A percentile compares a stretch with the other conserved stretches of the same genome.
Evolutionary conservation across 2,888 invertebrate species (phyloP).

Genomic region (Dichetophora obliterata): DNA sequence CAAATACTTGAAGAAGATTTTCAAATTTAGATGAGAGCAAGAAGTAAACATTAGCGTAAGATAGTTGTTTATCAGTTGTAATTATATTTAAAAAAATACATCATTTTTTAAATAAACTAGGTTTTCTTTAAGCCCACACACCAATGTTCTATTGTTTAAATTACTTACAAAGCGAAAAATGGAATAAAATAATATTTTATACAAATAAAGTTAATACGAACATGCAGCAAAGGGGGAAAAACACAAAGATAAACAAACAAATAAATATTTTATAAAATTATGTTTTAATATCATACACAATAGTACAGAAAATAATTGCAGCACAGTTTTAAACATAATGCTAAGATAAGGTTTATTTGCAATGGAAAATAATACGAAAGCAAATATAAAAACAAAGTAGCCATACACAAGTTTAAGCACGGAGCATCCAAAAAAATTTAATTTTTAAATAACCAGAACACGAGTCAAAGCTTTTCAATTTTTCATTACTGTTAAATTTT

Average conservation of each 20-base stretch:
- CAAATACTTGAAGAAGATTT: background rate
- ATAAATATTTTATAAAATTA: background rate
- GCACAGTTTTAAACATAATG: background rate
- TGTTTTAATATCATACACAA: slow-evolving; percentile 15
- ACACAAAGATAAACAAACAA: background rate
- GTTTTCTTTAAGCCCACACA: slow-evolving; percentile 28
- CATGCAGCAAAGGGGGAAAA: background rate
- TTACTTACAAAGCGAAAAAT: slow-evolving; percentile 4
- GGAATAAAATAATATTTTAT: background rate
- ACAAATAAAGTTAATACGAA: background rate
- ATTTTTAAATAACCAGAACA: slow-evolving; percentile 15
- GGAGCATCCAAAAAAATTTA: slow-evolving; percentile 2
- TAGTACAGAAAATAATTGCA: background rate
- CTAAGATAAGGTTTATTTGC: background rate
- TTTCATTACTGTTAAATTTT: background rate
- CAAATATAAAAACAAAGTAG: background rate
- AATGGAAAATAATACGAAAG: background rate
- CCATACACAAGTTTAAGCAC: background rate
- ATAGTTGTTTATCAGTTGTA: background rate
- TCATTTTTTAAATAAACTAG: slow-evolving; percentile 19
- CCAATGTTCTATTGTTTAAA: slow-evolving; percentile 23
- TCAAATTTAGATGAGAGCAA: background rate
- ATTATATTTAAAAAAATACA: slow-evolving; percentile 17
- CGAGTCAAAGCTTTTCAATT: slow-evolving; percentile 16
- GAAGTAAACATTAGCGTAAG: slow-evolving; percentile 5